Evolutionary conservation across 2,888 invertebrate species (phyloP), one percentile per base, ranked within the genome.

Genomic region (Eristalinus aeneus): DNA sequence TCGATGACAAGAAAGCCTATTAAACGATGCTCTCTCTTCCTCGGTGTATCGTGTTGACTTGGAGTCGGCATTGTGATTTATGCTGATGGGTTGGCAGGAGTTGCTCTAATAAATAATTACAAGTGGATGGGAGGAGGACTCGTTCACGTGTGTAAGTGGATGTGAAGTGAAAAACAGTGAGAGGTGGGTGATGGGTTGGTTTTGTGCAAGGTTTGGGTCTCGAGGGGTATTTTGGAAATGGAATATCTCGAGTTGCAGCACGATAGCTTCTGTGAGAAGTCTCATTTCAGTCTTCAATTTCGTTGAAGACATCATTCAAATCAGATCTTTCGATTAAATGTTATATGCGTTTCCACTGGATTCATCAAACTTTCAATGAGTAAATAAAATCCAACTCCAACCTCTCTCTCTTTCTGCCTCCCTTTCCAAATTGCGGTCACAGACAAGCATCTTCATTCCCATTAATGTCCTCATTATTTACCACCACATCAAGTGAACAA

Each of bases 1-100:
- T 73, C 68, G 69, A 78, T 56, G 74, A 34, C 39, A 39, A 74
- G 53, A 58, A 77, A 69, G 53, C 36, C 72, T 64, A 68, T 78
- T 64, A 69, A 77, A 64, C 56, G 58, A 46, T 46, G 32, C 68
- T 20, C 56, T 20, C 9, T 8, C 54, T 16, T 11, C 20, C n/a
- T n/a, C n/a, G n/a, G n/a, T n/a, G 16, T 54, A 54, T 54, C 54
- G 20, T 34, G 56, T 68, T 34, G 54, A 27, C 69, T 67, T 36
- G 65, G 74, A 75, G 65, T 27, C 58, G 32, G 65, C 32, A 58
- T 22, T 72, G 71, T 67, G 65, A 61, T 76, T 67, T 75, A 61
- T 68, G 56, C 54, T 16, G 61, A 72, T 56, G 63, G 54, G 32
- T 65, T 71, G 22, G 53, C 64, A 53, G 23, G 53, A 10, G 60